These are phyloP conservation scores for Scelioninae gen. 1 DNA, from an alignment of 2,888 invertebrate genomes.

Conservation along the genomic window DNA sequence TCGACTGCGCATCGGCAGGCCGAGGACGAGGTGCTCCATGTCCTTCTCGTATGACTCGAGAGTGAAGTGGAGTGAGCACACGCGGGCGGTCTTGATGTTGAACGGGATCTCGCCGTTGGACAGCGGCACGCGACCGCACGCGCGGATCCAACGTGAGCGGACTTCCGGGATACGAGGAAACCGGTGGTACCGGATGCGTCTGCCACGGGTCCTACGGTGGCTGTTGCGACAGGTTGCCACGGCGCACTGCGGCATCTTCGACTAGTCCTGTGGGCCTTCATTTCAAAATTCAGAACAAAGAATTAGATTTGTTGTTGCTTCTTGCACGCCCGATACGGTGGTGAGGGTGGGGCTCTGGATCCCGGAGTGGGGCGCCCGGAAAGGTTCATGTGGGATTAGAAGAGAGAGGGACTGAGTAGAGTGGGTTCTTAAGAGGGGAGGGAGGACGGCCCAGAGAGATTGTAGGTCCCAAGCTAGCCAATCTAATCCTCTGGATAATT, in stretches of 20 bases:
- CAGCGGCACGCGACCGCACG: conserved; percentile 85
- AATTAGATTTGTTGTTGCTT: conserved; percentile 42
- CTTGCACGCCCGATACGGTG: conserved; percentile 1
- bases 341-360: conserved; percentile 35
- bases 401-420: conserved; percentile 26
- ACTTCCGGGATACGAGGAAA: conserved; percentile 86
- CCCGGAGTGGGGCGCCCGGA: conserved; percentile 36
- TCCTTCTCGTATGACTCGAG: conserved; percentile 86
- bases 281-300: conserved; percentile 49
- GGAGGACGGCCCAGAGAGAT: too few relatives aligned
- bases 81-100: conserved; percentile 86
- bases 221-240: conserved; percentile 86
- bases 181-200: conserved; percentile 86
- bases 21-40: conserved; percentile 86
- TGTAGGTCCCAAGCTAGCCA: too few relatives aligned
- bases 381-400: conserved; percentile 28
- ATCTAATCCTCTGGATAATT: too few relatives aligned
- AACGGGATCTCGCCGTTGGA: conserved; percentile 82
- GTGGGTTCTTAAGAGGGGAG: too few relatives aligned
- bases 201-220: conserved; percentile 86
- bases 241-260: conserved; percentile 86
- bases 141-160: conserved; percentile 85
- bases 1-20: conserved; percentile 85
- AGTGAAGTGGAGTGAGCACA: conserved; percentile 86
- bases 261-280: conserved; percentile 43